phyloP scores from a whole-genome alignment of 64 coral and sea anemone genomes.

The Platygyra sinensis region DNA sequence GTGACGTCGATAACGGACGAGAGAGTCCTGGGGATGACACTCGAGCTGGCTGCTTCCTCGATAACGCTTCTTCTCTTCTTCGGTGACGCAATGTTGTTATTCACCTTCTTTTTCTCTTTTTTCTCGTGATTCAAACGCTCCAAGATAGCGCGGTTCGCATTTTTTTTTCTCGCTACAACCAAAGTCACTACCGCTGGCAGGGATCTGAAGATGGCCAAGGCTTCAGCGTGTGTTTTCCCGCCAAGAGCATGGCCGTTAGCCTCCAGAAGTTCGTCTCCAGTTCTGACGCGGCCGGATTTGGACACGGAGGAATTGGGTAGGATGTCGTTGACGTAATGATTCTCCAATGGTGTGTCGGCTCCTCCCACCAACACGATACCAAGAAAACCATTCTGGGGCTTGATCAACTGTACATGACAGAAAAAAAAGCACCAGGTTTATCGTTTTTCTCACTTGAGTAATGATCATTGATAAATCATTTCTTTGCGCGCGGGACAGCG shows the following conservation, averaged over 20 bases:
- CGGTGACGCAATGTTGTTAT: conserved; percentile 50
- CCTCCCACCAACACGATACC: conserved; percentile 70
- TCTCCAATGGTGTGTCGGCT: conserved; percentile 59
- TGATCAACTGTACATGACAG: conserved; percentile 51
- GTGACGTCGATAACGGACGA: conserved; percentile 54
- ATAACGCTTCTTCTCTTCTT: conserved; percentile 55
- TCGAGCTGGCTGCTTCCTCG: conserved; percentile 31
- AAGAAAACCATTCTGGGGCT: conserved; percentile 72
- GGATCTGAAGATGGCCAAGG: conserved; percentile 45
- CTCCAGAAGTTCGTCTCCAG: conserved; percentile 73
- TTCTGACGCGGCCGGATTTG: conserved; percentile 66
- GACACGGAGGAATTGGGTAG: conserved; percentile 78
- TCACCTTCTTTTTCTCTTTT: conserved; percentile 39
- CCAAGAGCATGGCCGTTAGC: conserved; percentile 55
- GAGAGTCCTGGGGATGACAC: conserved; percentile 33
- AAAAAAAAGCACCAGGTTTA: not conserved
- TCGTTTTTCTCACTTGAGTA: not conserved
- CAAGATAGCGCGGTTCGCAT: conserved; percentile 35
- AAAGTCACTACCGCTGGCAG: conserved; percentile 65
- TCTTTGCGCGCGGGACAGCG: too few relatives aligned
- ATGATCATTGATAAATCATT: not conserved
- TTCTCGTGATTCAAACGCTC: conserved; percentile 3
- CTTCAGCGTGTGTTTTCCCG: conserved; percentile 47
- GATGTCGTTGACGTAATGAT: conserved; percentile 79
- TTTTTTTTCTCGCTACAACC: conserved; percentile 51